Percentiles rank a stretch among this genome's conserved stretches.
Evolutionary conservation across 2,888 invertebrate genomes (phyloP).

Genomic region (Diadromus collaris): DNA sequence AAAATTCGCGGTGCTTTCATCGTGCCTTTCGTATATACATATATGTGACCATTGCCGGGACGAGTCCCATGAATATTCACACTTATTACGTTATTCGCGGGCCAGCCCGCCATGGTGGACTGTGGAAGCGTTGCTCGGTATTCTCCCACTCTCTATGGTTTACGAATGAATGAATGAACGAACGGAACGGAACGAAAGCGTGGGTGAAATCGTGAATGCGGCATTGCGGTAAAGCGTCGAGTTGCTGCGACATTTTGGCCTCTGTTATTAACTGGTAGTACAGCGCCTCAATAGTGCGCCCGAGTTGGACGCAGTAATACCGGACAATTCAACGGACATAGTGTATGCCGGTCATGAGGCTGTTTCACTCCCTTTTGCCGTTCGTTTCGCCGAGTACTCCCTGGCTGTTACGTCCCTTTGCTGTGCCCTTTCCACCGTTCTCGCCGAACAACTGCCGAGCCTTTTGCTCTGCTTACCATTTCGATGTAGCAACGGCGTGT

Average conservation of each 20-base stretch:
- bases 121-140: constrained; percentile 35
- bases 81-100: constrained; percentile 50
- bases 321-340: constrained; percentile 39
- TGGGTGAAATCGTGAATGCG: constrained; percentile 61
- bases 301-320: constrained; percentile 44
- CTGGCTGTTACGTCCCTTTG: constrained; percentile 30
- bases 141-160: constrained; percentile 30
- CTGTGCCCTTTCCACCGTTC: constrained; percentile 4
- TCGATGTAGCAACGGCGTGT: constrained; percentile 10
- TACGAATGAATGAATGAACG: constrained; percentile 19
- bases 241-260: constrained; percentile 64
- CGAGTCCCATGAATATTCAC: constrained; percentile 57
- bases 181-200: constrained; percentile 40
- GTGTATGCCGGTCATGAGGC: constrained; percentile 38
- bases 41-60: constrained; percentile 14
- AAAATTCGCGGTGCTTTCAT: constrained; percentile 34
- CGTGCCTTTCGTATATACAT: neutral
- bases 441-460: constrained; percentile 17
- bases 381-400: constrained; percentile 18
- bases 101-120: constrained; percentile 29
- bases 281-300: constrained; percentile 27
- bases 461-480: constrained; percentile 43
- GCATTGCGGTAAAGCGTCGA: constrained; percentile 65
- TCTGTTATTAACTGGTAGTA: constrained; percentile 63
- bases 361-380: constrained; percentile 42